Base-by-base conservation (phyloP, 1,140 invertebrate species). In the Adelges cooleyi region DNA sequence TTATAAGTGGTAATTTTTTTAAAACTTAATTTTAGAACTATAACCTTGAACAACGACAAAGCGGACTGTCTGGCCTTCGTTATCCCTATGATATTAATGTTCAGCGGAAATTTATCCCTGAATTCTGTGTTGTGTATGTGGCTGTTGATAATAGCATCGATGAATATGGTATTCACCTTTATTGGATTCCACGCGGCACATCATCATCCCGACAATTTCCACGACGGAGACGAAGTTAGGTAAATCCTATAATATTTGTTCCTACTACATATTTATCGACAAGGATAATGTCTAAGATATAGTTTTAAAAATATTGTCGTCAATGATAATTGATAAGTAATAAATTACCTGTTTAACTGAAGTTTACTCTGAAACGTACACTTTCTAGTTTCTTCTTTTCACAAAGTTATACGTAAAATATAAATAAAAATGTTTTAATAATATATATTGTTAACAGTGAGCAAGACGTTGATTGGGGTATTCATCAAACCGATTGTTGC, bases 131-230 rank as follows among this genome's bases (percentile, higher is more conserved):
- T 66, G 13, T 20, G 3, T 8, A 17, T 77, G 56, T 89, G 85
- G 85, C 18, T 81, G 0, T 74, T 77, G 51, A 81, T 88, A 23
- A 71, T 82, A 11, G 65, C 79, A 4, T 70, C 80, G 0, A 76
- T 72, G 0, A 87, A 87, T 71, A 80, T 84, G 18, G 67, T 80
- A 2, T 88, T 90, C 71, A 74, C 71, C 11, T 68, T 79, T 1
- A 81, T 89, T 44, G 88, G 85, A 3, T 67, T 88, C 0, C 87
- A 83, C 72, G 89, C 86, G 4, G 86, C 83, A 36, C 89, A 92
- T 79, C 88, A 91, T 74, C 86, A 89, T 76, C 87, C 87, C 0
- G 80, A 87, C 29, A 84, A 88, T 56, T 89, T 88, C 72, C 89
- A 91, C 69, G 88, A 91, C 71, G 88, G 89, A 4, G 89, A 92